Percentiles rank a stretch among this genome's conserved stretches.
Conservation (phyloP, 2,888 invertebrate species). For the Zele albiditarsus region DNA sequence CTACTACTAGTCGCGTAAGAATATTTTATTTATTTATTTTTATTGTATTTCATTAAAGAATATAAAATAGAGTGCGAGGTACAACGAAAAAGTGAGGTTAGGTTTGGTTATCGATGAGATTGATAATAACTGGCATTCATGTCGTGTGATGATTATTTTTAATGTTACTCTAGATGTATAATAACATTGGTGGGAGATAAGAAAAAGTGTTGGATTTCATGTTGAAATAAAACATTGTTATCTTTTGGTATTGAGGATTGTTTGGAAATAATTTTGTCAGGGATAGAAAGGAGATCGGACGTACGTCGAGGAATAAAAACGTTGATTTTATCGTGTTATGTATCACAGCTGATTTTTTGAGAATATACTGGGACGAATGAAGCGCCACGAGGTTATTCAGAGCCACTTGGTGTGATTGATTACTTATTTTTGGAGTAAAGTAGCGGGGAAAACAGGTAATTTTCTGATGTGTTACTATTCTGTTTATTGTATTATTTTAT, state of each 20-base stretch:
- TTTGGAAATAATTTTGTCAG: not conserved
- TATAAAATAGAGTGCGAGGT: not conserved
- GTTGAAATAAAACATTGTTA: not conserved
- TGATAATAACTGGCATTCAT: not conserved
- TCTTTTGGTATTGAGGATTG: not conserved
- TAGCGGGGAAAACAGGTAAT: not conserved
- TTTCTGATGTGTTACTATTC: not conserved
- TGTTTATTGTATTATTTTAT: not conserved
- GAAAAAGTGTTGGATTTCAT: not conserved
- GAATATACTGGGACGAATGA: slow-evolving; percentile 44
- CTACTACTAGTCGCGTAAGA: slow-evolving; percentile 19
- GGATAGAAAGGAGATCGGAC: not conserved
- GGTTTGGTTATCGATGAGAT: not conserved
- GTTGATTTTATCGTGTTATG: not conserved
- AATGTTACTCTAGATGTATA: not conserved
- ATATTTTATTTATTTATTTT: no score
- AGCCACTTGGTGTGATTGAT: not conserved
- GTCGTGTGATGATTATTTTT: not conserved
- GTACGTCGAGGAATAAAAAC: not conserved
- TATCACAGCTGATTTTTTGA: slow-evolving; percentile 12
- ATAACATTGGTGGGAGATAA: not conserved
- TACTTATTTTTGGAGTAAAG: not conserved
- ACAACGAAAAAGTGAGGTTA: not conserved
- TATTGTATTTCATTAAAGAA: no score
- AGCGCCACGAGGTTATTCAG: slow-evolving; percentile 37